Evolutionary conservation across 23 tunicate species (phyloP).

Genomic region (Trididemnum clinides): DNA sequence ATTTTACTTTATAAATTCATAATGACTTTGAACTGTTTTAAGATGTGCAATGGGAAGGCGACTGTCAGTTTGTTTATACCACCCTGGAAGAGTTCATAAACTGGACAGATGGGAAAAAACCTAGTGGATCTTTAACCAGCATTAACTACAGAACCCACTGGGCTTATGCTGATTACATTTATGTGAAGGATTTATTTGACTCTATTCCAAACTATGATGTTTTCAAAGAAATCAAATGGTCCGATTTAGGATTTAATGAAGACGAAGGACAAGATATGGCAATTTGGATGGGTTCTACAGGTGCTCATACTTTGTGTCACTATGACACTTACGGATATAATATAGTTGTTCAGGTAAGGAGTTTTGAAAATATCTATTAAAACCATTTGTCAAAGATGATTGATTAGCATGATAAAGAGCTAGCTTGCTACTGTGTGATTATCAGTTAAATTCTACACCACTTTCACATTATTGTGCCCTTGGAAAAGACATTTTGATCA

Average conservation of each 20-base stretch:
- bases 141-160: conserved; percentile 16
- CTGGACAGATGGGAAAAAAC: conserved; percentile 20
- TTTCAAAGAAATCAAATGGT: conserved; percentile 34
- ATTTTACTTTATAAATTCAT: too few relatives aligned
- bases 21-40: too few relatives aligned
- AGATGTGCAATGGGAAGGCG: conserved; percentile 90
- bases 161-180: conserved; percentile 92
- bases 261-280: conserved; percentile 77
- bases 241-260: conserved; percentile 27
- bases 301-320: conserved; percentile 89
- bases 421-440: too few relatives aligned
- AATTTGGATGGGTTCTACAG: conserved; percentile 81
- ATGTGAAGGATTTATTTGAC: conserved; percentile 61
- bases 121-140: not conserved
- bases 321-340: conserved; percentile 91
- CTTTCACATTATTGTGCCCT: not conserved
- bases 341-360: conserved; percentile 71
- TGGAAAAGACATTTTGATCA: not conserved
- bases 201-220: conserved; percentile 24
- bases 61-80: conserved; percentile 43
- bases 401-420: not conserved
- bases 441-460: too few relatives aligned
- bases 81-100: conserved; percentile 41
- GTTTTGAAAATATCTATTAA: not conserved
- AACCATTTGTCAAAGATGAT: too few relatives aligned